A percentile compares a stretch with the other conserved stretches of the same genome.
Conservation (phyloP, 2,797 vertebrate genomes). For the Coregonus ussuriensis region DNA sequence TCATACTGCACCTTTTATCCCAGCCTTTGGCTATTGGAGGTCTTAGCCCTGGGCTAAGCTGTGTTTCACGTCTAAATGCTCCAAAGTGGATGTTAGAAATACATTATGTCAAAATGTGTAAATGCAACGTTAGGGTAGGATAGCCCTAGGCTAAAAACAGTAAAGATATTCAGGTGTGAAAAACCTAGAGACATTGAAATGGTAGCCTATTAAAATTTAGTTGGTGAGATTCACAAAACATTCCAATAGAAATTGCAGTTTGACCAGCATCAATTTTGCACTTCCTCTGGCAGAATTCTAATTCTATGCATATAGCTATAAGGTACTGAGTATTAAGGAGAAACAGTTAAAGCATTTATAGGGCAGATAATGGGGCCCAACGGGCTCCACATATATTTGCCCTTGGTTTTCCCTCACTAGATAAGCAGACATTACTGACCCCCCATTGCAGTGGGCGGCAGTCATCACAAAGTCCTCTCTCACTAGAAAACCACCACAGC, state of each 20-base stretch:
- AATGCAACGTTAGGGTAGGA: neutral
- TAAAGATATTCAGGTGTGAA: no score
- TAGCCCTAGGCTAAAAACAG: no score
- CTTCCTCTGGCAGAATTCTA: neutral
- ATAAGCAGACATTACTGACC: conserved; percentile 39
- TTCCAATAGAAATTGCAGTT: neutral
- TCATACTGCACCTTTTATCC: neutral
- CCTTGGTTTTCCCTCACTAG: neutral
- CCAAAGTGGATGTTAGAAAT: neutral
- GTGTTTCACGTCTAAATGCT: neutral
- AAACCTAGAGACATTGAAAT: no score
- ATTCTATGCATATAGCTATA: neutral
- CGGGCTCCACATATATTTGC: neutral
- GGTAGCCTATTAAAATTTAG: neutral
- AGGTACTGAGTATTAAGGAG: neutral
- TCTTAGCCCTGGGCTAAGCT: neutral
- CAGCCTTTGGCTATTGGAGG: neutral
- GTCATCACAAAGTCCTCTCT: conserved; percentile 65
- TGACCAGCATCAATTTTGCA: neutral
- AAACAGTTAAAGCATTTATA: neutral
- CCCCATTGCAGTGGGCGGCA: conserved; percentile 59
- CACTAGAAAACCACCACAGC: conserved; percentile 64
- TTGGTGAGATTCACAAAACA: neutral
- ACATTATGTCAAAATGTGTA: neutral
- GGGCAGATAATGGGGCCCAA: neutral